A percentile compares a stretch with the other conserved stretches of the same genome.
phyloP scores from a whole-genome alignment of 2,113 vertebrate genomes.

The Sinocyclocheilus maitianheensis region DNA sequence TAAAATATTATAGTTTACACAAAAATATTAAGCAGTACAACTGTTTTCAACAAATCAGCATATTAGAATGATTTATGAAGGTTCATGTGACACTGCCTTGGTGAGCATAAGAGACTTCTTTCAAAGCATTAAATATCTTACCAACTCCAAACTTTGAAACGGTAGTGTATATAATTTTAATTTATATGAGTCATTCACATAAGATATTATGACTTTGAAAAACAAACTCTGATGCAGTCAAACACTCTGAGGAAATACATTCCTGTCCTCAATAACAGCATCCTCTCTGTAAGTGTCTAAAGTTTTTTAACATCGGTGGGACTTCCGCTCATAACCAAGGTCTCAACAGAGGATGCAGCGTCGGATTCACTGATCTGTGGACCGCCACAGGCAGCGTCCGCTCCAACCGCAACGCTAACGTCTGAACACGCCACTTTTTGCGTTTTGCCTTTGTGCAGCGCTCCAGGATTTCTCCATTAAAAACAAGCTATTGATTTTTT shows the following conservation, averaged over 20 bases:
- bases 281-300: conserved; percentile 4
- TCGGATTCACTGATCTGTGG: conserved; percentile 28
- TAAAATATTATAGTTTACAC: no score
- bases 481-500: conserved; percentile 46
- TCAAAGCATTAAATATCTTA: background rate
- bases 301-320: conserved; percentile 5
- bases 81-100: background rate
- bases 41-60: no score
- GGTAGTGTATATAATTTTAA: background rate
- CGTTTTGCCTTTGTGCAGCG: conserved; percentile 6
- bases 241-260: background rate
- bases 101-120: background rate
- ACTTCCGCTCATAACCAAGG: background rate
- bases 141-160: background rate
- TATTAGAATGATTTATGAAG: no score
- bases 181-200: background rate
- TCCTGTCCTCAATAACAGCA: background rate
- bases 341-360: background rate
- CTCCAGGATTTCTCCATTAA: conserved; percentile 41
- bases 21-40: no score
- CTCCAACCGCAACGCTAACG: background rate
- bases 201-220: background rate
- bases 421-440: conserved; percentile 25
- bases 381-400: background rate
- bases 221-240: background rate